These are phyloP conservation scores for Anas platyrhynchos DNA, from an alignment of 2,113 vertebrate species.

Conservation along the genomic window DNA sequence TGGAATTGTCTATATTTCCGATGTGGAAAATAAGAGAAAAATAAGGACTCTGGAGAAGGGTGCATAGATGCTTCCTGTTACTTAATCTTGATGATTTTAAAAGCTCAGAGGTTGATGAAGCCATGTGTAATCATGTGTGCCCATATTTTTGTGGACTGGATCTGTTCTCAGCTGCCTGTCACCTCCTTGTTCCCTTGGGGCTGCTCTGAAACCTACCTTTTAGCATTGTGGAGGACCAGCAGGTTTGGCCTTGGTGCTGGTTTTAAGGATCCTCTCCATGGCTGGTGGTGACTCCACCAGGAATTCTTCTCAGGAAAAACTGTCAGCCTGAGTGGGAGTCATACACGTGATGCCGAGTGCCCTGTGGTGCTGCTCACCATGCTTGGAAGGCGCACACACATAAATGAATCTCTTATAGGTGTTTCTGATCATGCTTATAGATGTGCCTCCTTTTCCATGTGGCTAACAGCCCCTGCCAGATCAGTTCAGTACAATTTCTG, in stretches of 20 bases:
- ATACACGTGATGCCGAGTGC: accelerated
- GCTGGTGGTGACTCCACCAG: background rate
- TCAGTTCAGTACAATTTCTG: background rate
- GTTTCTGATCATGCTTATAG: background rate
- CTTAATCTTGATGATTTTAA: background rate
- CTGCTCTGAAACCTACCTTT: background rate
- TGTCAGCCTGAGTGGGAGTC: background rate
- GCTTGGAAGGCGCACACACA: background rate
- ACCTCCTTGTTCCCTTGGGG: background rate
- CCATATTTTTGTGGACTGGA: background rate
- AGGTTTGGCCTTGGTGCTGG: background rate
- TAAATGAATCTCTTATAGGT: accelerated
- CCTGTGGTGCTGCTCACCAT: background rate
- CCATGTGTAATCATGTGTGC: no score
- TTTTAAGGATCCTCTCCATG: background rate
- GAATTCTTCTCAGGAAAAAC: background rate
- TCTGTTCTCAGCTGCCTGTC: background rate
- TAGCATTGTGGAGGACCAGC: accelerated
- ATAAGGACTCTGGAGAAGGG: background rate
- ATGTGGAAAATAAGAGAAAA: background rate
- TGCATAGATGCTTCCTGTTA: background rate
- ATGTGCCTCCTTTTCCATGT: accelerated
- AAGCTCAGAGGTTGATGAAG: no score
- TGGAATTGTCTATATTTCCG: background rate
- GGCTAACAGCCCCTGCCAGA: background rate